These are phyloP conservation scores for Vollenhovia emeryi DNA, from an alignment of 1,140 invertebrate genomes.

Conservation along the genomic window DNA sequence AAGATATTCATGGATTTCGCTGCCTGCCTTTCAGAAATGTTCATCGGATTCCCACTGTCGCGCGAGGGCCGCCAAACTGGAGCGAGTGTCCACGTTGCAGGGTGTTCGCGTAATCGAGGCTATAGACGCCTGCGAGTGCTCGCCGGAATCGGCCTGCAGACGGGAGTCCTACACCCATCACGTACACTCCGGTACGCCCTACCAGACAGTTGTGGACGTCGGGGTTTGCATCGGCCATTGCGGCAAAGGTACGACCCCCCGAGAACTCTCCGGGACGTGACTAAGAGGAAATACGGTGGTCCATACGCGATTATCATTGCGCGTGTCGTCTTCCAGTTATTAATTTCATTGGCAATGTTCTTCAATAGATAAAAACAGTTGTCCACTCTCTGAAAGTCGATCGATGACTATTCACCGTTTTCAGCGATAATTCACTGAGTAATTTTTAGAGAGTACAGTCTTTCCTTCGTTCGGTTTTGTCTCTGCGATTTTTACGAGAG, in stretches of 20 bases:
- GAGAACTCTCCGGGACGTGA: neutral
- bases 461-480: neutral
- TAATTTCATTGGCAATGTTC: too few species aligned
- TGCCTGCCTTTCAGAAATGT: conserved; percentile 77
- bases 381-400: too few species aligned
- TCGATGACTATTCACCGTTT: too few species aligned
- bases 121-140: conserved; percentile 84
- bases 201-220: conserved; percentile 84
- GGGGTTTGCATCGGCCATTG: conserved; percentile 85
- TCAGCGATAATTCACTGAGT: too few species aligned
- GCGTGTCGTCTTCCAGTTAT: too few species aligned
- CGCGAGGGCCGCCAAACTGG: conserved; percentile 79
- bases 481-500: neutral
- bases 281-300: too few species aligned
- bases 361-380: neutral
- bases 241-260: conserved; percentile 70
- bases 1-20: neutral
- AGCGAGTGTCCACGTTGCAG: conserved; percentile 84
- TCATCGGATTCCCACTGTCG: conserved; percentile 79
- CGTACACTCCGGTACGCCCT: conserved; percentile 84
- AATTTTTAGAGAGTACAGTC: too few species aligned
- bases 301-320: neutral
- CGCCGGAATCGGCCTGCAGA: conserved; percentile 79
- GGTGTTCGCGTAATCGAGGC: conserved; percentile 83
- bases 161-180: conserved; percentile 80